A percentile compares a stretch with the other conserved stretches of the same genome.
phyloP scores from a whole-genome alignment of 2,113 vertebrate genomes.

The Hydropotes inermis region DNA sequence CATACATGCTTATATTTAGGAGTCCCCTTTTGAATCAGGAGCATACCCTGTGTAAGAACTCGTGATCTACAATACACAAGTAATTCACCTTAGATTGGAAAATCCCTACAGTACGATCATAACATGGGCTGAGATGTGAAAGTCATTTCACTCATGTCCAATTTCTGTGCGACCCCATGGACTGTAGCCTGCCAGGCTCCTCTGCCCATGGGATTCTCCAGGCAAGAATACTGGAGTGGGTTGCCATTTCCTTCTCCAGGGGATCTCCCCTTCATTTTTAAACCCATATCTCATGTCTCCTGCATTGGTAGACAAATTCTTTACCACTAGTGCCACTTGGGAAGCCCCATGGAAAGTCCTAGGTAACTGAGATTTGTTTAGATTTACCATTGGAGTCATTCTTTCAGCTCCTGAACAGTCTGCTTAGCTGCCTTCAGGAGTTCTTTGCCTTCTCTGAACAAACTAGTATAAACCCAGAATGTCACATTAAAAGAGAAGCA shows the following conservation, averaged over 20 bases:
- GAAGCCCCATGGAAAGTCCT: neutral
- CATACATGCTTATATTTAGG: neutral
- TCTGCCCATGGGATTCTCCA: neutral
- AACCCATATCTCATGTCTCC: neutral
- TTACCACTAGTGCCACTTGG: neutral
- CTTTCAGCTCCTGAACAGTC: neutral
- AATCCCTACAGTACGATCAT: neutral
- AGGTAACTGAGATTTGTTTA: neutral
- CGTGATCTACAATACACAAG: neutral
- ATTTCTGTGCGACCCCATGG: neutral
- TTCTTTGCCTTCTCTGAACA: neutral
- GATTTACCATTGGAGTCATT: neutral
- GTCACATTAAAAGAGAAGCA: neutral
- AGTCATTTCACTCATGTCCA: neutral
- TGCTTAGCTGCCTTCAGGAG: neutral
- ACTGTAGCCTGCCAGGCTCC: neutral
- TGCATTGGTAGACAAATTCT: neutral
- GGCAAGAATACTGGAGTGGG: neutral
- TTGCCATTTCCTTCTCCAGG: neutral
- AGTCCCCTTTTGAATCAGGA: neutral
- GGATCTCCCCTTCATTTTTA: neutral
- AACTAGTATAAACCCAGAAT: neutral
- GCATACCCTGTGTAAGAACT: neutral
- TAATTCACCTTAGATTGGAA: neutral
- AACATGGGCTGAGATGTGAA: neutral